A percentile compares a stretch with the other conserved stretches of the same genome.
Conservation (phyloP, 2,888 invertebrate genomes). For the Agrotis segetum region DNA sequence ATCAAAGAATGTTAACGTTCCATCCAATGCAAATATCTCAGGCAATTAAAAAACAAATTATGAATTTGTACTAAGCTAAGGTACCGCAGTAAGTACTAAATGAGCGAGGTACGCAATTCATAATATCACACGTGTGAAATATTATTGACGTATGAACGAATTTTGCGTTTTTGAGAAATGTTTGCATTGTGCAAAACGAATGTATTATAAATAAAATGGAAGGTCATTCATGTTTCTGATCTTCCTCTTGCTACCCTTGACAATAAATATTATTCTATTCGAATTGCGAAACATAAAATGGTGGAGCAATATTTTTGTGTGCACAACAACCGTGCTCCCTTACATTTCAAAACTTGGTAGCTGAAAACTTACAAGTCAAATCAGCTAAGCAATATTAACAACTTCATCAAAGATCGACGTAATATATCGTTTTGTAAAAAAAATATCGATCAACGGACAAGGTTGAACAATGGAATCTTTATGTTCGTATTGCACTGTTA, state of each 20-base stretch:
- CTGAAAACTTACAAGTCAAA: not conserved
- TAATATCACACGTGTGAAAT: slow-evolving; percentile 55
- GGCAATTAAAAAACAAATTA: not conserved
- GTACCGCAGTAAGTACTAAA: slow-evolving; percentile 1
- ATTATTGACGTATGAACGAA: not conserved
- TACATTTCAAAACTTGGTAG: not conserved
- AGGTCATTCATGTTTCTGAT: not conserved
- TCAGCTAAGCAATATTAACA: not conserved
- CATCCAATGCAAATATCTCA: too few relatives aligned
- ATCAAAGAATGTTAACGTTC: not conserved
- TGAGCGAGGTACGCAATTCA: slow-evolving; percentile 39
- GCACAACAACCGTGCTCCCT: slow-evolving; percentile 22
- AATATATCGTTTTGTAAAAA: slow-evolving; percentile 18
- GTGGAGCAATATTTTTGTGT: slow-evolving; percentile 59
- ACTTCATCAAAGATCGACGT: not conserved
- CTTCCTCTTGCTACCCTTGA: slow-evolving; percentile 4
- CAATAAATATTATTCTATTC: slow-evolving; percentile 30
- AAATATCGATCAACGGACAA: slow-evolving; percentile 79
- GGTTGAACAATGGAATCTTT: slow-evolving; percentile 82
- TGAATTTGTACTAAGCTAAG: not conserved
- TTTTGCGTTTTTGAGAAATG: not conserved
- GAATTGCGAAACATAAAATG: slow-evolving; percentile 73
- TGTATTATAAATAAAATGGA: not conserved
- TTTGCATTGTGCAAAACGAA: not conserved
- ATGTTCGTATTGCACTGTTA: slow-evolving; percentile 40